Evolutionary conservation across 2,888 invertebrate species (phyloP).

Genomic region (Pachydiplax longipennis): DNA sequence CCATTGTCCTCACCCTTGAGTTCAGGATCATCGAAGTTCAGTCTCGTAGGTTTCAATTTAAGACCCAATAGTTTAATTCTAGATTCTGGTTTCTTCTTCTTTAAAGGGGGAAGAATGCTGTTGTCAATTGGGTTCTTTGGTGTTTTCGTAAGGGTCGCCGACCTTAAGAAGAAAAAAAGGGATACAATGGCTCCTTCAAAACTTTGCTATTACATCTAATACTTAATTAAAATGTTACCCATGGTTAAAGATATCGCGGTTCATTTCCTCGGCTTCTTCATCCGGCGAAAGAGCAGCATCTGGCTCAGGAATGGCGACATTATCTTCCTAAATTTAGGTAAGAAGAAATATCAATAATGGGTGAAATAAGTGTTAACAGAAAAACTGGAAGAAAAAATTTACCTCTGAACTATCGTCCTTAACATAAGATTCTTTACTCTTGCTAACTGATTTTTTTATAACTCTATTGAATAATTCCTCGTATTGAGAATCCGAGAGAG

Average conservation of each 20-base stretch:
- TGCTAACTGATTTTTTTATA: not conserved
- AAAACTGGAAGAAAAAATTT: no score
- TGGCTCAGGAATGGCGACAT: not conserved
- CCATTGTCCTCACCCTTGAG: not conserved
- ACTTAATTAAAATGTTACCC: not conserved
- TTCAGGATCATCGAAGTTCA: slow-evolving; percentile 12
- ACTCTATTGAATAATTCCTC: slow-evolving; percentile 41
- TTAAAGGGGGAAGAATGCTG: not conserved
- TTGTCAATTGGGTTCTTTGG: slow-evolving; percentile 10
- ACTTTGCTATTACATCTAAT: no score
- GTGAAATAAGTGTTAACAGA: no score
- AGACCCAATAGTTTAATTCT: not conserved
- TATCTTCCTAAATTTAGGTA: not conserved
- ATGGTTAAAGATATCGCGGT: not conserved
- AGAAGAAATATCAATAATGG: not conserved
- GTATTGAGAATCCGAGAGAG: slow-evolving; percentile 45
- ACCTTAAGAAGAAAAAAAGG: not conserved
- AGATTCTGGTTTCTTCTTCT: not conserved
- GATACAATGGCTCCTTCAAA: not conserved
- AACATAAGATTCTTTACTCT: not conserved
- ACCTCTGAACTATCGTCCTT: not conserved
- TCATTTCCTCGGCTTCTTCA: not conserved
- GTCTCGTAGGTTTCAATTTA: slow-evolving; percentile 11
- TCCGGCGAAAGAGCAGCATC: not conserved
- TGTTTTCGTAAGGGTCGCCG: not conserved